Evolutionary conservation across 2,888 invertebrate species (phyloP), one percentile per base, ranked within the genome.

Genomic region (Lepidocyrtoides sp.): DNA sequence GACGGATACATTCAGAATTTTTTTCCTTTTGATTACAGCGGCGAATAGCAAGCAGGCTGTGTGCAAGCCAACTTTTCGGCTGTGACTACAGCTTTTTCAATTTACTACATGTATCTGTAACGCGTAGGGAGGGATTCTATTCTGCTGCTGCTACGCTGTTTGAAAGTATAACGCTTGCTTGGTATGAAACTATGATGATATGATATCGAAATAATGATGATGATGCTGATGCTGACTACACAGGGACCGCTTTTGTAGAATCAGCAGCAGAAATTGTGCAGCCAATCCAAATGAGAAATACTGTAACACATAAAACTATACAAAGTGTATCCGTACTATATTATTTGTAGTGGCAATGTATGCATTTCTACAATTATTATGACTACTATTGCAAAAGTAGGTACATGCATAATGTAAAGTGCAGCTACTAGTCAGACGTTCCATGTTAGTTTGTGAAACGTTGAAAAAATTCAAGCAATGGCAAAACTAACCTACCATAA

Each of bases 401-500:
- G 41, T n/a, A 41, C 41, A 23, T 41, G 10, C 20, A 54, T 36
- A 12, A 48, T 26, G 2, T 60, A 23, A 60, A 81, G 36, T 17
- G 17, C 48, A 72, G 41, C 77, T 29, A 54, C 54, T 8, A 20
- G 29, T 44, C 29, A 41, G 29, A 51, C 29, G 77, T 29, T 32
- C 29, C 51, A 79, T 51, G 29, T 54, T 79, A 26, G 77, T 20
- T 44, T 7, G 48, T 81, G 32, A 8, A 29, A 41, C 5, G 51
- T 23, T 17, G 17, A 32, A 44, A 8, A 36, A 29, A 81, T 23
- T 20, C 41, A 60, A 36, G 41, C 36, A 32, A 57, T 23, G 20
- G 81, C 60, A 81, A 81, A 81, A 81, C 81, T 81, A 81, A 81
- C 81, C 81, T 81, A 81, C 81, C 60, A 60, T 81, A 81, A 81